Evolutionary conservation across 2,797 vertebrate species (phyloP), one percentile per base, ranked within the genome.

Genomic region (Mallotus villosus): DNA sequence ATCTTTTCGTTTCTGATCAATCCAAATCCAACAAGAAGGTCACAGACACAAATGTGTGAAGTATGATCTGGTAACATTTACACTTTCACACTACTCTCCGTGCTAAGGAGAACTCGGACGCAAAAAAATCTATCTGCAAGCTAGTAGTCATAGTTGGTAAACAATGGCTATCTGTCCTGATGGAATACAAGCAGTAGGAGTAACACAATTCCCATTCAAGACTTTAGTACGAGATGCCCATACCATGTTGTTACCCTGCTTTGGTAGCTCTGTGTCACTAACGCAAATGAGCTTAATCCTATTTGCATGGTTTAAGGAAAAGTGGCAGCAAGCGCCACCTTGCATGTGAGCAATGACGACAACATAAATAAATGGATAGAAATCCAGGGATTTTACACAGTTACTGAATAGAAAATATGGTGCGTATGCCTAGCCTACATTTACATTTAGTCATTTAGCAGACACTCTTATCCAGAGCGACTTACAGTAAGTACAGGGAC

Each of bases 181-280:
- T 84, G 73, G 66, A 74, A 82, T 69, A 32, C 76, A 68, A 70
- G 71, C 68, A 67, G 83, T 77, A 71, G 80, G 80, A 88, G 82
- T 85, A 68, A 91, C 87, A 85, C 73, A 93, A 92, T 90, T 58
- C 65, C 77, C 81, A 84, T 91, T 92, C 86, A 89, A 66, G 41
- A 41, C 19, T 37, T 17, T 1, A 69, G 66, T 61, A 70, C 68
- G 81, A 63, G 17, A 67, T 17, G 66, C 71, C 29, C 7, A 59
- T 37, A n/a, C 63, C 17, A 37, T 74, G 64, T 71, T 73, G 62
- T 59, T 70, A 55, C 70, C 75, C 78, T 73, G 58, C 69, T 71
- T 62, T 68, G 63, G 76, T 72, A 58, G 75, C 78, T 69, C 62
- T 14, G 29, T 72, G 81, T 72, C 59, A 78, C 76, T 79, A 55